Evolutionary conservation across 2,888 invertebrate genomes (phyloP), one percentile per base, ranked within the genome.

Genomic region (Lissonota sp.): DNA sequence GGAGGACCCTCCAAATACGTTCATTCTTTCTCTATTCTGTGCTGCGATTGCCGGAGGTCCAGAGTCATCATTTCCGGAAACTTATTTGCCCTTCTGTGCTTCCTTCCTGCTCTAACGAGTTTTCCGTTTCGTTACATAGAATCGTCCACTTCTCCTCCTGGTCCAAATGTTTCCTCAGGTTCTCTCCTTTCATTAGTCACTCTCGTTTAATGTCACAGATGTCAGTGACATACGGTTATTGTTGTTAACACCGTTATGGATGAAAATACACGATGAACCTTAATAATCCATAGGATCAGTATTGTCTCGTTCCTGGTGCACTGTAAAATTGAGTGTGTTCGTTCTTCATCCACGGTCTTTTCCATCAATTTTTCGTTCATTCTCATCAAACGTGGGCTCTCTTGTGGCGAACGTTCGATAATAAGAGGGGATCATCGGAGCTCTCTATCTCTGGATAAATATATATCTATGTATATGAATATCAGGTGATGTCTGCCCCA

Each of bases 11-110:
- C 49, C 12, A 26, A 53, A 44, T 39, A 12, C 10, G 46, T 58
- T 57, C 37, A 51, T 63, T 51, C 44, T 16, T 12, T 53, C 16
- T 12, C 14, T 53, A 7, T 53, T 14, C 16, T 12, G 6, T 16
- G 6, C 79, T 39, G 71, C 64, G 66, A 81, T 74, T 58, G 66
- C 66, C 57, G 51, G 74, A 42, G 66, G 49, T 71, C 67, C 70
- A 57, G 74, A 49, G 79, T 71, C 66, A 71, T 57, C 74, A 74
- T 58, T 79, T 81, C 74, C 78, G 74, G 71, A 55, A 79, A 81
- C 74, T 71, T 60, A 75, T 69, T 53, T 55, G 49, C 44, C 62
- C 53, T 62, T 7, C 42, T 46, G 39, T 67, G 42, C 70, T 79
- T 75, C 74, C 62, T 70, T 72, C 63, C 58, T 67, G 69, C 12